Percentiles rank a stretch among this genome's conserved stretches.
Conservation (phyloP, 2,888 invertebrate genomes). For the Parnassius glacialis region DNA sequence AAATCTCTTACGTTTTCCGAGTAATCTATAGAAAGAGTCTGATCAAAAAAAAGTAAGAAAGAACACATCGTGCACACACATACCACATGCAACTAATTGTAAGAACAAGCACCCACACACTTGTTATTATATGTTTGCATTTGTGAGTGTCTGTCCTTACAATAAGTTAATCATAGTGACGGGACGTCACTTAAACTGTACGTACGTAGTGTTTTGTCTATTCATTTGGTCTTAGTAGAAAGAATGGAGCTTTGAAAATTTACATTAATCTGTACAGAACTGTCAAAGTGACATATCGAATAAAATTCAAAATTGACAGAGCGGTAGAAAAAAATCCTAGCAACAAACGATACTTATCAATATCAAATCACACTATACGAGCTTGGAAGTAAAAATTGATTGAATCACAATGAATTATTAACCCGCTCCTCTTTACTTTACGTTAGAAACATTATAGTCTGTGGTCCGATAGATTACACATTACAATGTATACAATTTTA, state of each 20-base stretch:
- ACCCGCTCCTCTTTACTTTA: conserved; percentile 4
- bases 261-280: neutral
- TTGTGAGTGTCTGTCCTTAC: too few relatives aligned
- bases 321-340: neutral
- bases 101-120: too few relatives aligned
- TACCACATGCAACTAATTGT: too few relatives aligned
- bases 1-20: conserved; percentile 8
- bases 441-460: conserved; percentile 3
- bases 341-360: neutral
- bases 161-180: too few relatives aligned
- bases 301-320: conserved; percentile 8
- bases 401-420: conserved; percentile 2
- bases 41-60: too few relatives aligned
- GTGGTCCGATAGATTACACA: conserved; percentile 3
- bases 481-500: conserved; percentile 11
- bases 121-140: too few relatives aligned
- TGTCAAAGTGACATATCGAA: conserved; percentile 14
- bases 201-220: too few relatives aligned
- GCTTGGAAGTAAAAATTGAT: neutral
- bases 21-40: neutral
- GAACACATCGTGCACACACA: too few relatives aligned
- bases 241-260: too few relatives aligned
- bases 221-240: too few relatives aligned
- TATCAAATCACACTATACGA: neutral
- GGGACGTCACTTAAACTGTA: too few relatives aligned